A percentile compares a stretch with the other conserved stretches of the same genome.
These are phyloP conservation scores for Epizoanthus stellaris DNA, from an alignment of 92 coral and sea anemone species.

Conservation along the genomic window DNA sequence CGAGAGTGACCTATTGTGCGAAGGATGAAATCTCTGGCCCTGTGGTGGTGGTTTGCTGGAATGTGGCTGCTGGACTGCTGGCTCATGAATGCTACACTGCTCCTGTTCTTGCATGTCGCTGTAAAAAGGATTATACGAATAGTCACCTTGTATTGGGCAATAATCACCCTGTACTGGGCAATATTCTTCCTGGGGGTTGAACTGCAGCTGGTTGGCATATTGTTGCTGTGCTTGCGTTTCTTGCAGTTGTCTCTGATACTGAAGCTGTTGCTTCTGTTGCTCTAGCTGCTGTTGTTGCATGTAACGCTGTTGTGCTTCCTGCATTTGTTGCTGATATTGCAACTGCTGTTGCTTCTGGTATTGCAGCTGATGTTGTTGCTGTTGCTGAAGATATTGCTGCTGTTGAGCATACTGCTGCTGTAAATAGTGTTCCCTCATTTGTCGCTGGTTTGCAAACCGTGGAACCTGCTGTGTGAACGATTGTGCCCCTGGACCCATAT, in stretches of 20 bases:
- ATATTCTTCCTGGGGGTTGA: constrained; percentile 20
- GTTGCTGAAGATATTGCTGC: constrained; percentile 66
- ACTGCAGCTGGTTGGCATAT: constrained; percentile 2
- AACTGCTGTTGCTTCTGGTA: constrained; percentile 59
- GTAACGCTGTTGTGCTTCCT: background rate
- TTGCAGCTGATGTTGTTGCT: constrained; percentile 53
- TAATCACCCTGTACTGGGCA: constrained; percentile 7
- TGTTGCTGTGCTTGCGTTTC: constrained; percentile 43
- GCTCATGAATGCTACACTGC: background rate
- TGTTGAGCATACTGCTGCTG: constrained; percentile 71
- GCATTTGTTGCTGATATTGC: constrained; percentile 46
- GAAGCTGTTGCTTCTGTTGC: constrained; percentile 58
- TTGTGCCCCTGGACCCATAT: constrained; percentile 41
- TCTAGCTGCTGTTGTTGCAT: constrained; percentile 28
- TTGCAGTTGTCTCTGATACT: constrained; percentile 54
- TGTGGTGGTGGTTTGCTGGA: constrained; percentile 49
- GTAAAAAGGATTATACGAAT: constrained; percentile 46
- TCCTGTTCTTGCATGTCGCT: constrained; percentile 30
- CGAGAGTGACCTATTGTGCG: constrained; percentile 81
- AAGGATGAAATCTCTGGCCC: constrained; percentile 53
- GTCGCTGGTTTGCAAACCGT: constrained; percentile 51
- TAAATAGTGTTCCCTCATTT: constrained; percentile 56
- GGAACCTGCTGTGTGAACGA: constrained; percentile 42
- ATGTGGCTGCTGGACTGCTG: constrained; percentile 13
- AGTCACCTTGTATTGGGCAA: constrained; percentile 1